Base-by-base conservation (phyloP, 2,888 invertebrate genomes). In the Drosophila lutescens region DNA sequence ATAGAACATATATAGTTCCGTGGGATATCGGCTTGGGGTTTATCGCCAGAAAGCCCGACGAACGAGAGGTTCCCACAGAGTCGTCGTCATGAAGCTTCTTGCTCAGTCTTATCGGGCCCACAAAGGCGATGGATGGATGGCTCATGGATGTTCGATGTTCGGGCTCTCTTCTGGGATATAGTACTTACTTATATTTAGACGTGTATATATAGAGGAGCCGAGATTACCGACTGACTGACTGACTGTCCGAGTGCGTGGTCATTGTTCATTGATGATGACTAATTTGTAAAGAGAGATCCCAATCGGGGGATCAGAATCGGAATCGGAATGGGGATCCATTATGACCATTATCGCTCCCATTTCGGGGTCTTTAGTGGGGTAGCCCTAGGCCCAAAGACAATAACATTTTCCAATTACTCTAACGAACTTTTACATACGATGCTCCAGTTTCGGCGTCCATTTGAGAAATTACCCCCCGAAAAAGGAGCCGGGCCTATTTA, bases 311-410 rank as follows among this genome's bases (percentile, higher is more conserved):
- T 63, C 30, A 30, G 30, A 30, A 30, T 30, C n/a, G 49, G 34
- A 2, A 20, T 63, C 15, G 46, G 30, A 30, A 30, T 30, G 9
- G 49, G 49, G 49, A 32, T 32, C 47, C 50, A 77, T 68, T 74
- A 73, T 54, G 69, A 54, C 55, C 61, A 66, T 83, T 75, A 83
- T 78, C 49, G 74, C 71, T 79, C 70, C 70, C 75, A 80, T 78
- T 65, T 65, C 36, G 53, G 54, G 54, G 79, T 78, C 79, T 82
- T 77, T 79, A 74, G 62, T 61, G 58, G 58, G 58, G 58, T 63
- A 7, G 63, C 67, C 74, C 61, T 36, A 81, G 72, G 74, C 68
- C 63, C 69, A 78, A 80, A 51, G 49, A 38, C 58, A 69, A 58
- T 69, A 71, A 70, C 70, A 50, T 70, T 60, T 70, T 70, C 70